Evolutionary conservation across 2,113 vertebrate species (phyloP), one percentile per base, ranked within the genome.

Genomic region (Gambusia holbrooki): DNA sequence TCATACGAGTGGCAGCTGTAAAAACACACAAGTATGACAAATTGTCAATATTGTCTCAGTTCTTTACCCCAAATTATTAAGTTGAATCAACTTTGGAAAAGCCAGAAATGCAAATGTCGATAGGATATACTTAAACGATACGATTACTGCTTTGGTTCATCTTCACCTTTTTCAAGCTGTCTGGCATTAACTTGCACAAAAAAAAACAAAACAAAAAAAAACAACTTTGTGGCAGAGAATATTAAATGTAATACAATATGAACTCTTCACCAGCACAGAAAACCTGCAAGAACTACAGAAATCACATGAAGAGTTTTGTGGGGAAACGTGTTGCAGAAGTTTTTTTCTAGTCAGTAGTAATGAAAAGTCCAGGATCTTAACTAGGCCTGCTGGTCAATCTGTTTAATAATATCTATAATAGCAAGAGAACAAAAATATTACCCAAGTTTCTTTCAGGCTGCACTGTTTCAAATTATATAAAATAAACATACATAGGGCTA

Each of bases 1-100:
- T 99, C 97, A 99, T 98, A 30, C 97, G 94, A 37, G 96, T 96
- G 80, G 97, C 97, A 0, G 97, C 97, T 98, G 63, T 81, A 66
- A 28, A 28, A 29, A 27, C 15, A 54, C 5, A 54, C 51, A 54
- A 22, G 3, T 25, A 45, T 45, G 15, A 17, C 5, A 45, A 5
- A 17, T 0, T 48, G 17, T 19, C 5, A 19, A 19, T 48, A 19
- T 15, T 17, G 14, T 6, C 45, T 19, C 45, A 19, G 5, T 42
- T 15, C 19, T 5, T 48, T 5, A 14, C 14, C 1, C 45, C 17
- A 10, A 58, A 25, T 58, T n/a, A n/a, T 58, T 9, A 58, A 58
- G 11, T 58, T 25, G n/a, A 48, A n/a, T 58, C 25, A n/a, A n/a
- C 51, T 58, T 11, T n/a, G 25, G 8, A n/a, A 58, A 58, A 58